Conservation (phyloP, 2,888 invertebrate species). For the Acanthosepion lycidas region DNA sequence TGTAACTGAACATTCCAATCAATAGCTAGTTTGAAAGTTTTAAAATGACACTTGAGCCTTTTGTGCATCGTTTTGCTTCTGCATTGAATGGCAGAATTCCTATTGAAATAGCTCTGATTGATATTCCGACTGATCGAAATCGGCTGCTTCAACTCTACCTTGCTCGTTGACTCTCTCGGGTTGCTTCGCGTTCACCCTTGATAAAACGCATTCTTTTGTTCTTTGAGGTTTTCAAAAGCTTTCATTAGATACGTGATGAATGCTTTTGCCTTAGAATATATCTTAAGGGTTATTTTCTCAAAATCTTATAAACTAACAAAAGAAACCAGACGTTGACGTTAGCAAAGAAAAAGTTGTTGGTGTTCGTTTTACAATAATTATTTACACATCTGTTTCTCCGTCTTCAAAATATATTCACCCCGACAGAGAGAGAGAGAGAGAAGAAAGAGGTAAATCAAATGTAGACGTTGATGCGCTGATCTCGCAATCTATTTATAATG, state of each 20-base stretch:
- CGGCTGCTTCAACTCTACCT: background rate
- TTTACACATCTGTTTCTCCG: too few relatives aligned
- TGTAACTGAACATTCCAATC: background rate
- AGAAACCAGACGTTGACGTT: background rate
- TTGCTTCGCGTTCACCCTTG: background rate
- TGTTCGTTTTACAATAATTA: background rate
- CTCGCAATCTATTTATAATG: too few relatives aligned
- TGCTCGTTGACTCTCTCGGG: background rate
- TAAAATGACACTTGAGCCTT: background rate
- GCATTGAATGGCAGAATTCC: background rate
- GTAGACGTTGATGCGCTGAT: too few relatives aligned
- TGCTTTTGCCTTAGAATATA: background rate
- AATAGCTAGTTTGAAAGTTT: background rate
- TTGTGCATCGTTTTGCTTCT: background rate
- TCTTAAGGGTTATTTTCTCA: background rate
- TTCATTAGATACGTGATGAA: background rate
- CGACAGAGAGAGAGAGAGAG: too few relatives aligned
- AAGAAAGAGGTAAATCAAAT: too few relatives aligned
- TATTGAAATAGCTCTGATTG: background rate
- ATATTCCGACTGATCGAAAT: background rate
- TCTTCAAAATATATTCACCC: too few relatives aligned
- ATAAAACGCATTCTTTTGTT: background rate
- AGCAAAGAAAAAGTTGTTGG: background rate
- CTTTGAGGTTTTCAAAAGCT: background rate
- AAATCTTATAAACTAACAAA: background rate